phyloP scores from a whole-genome alignment of 2,888 invertebrate species.

The Hirtodrosophila trivittata region DNA sequence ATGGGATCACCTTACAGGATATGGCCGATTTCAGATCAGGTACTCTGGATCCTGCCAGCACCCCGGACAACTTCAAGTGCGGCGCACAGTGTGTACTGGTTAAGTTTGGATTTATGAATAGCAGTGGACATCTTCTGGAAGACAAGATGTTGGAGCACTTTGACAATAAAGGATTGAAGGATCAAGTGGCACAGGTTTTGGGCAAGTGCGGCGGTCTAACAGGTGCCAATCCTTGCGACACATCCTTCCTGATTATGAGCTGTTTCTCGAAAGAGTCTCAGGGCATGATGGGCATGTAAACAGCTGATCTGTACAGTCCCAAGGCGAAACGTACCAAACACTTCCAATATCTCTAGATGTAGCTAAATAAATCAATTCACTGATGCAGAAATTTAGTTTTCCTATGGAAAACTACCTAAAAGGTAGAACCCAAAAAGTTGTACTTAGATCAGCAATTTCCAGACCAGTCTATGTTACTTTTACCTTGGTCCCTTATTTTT shows the following conservation, averaged over 20 bases:
- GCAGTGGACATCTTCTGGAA: conserved; percentile 25
- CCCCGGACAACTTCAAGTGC: conserved; percentile 60
- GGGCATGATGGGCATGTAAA: conserved; percentile 2
- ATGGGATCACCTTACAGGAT: conserved; percentile 42
- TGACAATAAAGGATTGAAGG: background rate
- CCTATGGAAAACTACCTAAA: no score
- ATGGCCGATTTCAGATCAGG: conserved; percentile 39
- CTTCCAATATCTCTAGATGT: background rate
- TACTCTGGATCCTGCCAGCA: conserved; percentile 23
- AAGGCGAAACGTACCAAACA: no score
- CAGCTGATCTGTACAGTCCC: no score
- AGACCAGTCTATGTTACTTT: no score
- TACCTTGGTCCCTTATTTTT: no score
- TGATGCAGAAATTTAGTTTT: no score
- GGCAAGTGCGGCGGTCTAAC: conserved; percentile 26
- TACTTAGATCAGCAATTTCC: no score
- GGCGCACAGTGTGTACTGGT: conserved; percentile 45
- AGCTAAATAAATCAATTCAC: background rate
- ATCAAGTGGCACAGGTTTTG: conserved; percentile 21
- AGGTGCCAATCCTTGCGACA: conserved; percentile 56
- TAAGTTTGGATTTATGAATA: conserved; percentile 49
- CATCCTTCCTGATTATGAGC: conserved; percentile 40
- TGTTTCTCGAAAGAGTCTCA: conserved; percentile 34
- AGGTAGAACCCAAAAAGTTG: no score
- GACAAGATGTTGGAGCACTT: conserved; percentile 25